Conservation (phyloP, 1,140 invertebrate species). For the Stegodyphus mimosarum region DNA sequence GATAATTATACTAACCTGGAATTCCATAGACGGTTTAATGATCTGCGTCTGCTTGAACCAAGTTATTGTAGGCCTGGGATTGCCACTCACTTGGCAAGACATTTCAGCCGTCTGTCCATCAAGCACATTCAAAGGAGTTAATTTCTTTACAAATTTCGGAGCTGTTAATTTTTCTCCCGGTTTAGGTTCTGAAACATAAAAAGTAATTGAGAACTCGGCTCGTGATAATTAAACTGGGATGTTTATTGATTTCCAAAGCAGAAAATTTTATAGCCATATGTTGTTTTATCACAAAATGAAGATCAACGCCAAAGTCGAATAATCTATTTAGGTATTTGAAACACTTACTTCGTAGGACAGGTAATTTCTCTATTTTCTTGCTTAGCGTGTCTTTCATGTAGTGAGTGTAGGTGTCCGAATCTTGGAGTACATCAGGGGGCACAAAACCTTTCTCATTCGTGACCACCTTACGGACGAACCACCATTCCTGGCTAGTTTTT, state of each 20-base stretch:
- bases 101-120: constrained; percentile 91
- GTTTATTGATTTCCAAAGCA: too few relatives aligned
- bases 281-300: too few relatives aligned
- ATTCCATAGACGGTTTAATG: constrained; percentile 89
- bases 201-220: neutral
- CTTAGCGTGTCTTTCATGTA: constrained; percentile 88
- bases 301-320: too few relatives aligned
- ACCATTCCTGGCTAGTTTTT: constrained; percentile 80
- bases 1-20: constrained; percentile 70
- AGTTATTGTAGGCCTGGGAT: constrained; percentile 89
- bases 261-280: too few relatives aligned
- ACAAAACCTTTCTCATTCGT: constrained; percentile 93
- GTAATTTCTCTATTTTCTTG: constrained; percentile 90
- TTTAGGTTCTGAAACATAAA: constrained; percentile 76
- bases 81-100: constrained; percentile 86
- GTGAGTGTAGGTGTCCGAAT: constrained; percentile 81
- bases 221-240: too few relatives aligned
- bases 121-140: constrained; percentile 82
- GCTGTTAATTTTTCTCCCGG: constrained; percentile 81
- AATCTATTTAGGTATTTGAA: neutral
- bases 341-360: constrained; percentile 89
- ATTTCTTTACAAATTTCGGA: constrained; percentile 86
- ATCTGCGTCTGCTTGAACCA: constrained; percentile 95
- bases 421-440: constrained; percentile 87
- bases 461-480: constrained; percentile 89